A percentile compares a stretch with the other conserved stretches of the same genome.
phyloP scores from a whole-genome alignment of 2,888 invertebrate genomes.

The Philereme transversata region DNA sequence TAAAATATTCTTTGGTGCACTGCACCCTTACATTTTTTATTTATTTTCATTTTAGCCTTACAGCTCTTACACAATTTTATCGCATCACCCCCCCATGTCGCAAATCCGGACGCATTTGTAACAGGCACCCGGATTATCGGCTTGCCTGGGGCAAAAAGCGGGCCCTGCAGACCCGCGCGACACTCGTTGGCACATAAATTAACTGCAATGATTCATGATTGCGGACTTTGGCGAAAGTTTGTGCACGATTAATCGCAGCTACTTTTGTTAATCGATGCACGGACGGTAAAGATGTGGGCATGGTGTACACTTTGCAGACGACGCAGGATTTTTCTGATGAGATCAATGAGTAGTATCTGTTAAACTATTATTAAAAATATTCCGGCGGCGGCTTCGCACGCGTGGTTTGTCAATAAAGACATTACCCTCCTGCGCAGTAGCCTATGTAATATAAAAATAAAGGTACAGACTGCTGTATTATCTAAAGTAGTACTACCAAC shows the following conservation, averaged over 20 bases:
- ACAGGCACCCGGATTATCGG: conserved; percentile 62
- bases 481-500: too few species aligned
- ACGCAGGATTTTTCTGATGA: too few species aligned
- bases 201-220: conserved; percentile 79
- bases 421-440: too few species aligned
- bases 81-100: conserved; percentile 45
- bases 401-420: too few species aligned
- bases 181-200: conserved; percentile 73
- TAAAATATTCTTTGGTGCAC: too few species aligned
- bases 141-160: conserved; percentile 61
- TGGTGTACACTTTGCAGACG: background rate
- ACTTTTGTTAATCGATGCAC: conserved; percentile 57
- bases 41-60: conserved; percentile 15
- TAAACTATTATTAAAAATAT: too few species aligned
- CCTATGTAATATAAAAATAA: too few species aligned
- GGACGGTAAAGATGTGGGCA: conserved; percentile 32
- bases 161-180: conserved; percentile 45
- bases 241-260: conserved; percentile 68
- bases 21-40: background rate
- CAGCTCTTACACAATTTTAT: conserved; percentile 35
- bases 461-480: too few species aligned
- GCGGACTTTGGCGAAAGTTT: conserved; percentile 68
- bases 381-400: too few species aligned
- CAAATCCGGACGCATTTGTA: conserved; percentile 61
- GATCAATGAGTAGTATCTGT: too few species aligned